These are phyloP conservation scores for Trachelipus rathkii DNA, from an alignment of 1,140 invertebrate genomes.

Conservation along the genomic window DNA sequence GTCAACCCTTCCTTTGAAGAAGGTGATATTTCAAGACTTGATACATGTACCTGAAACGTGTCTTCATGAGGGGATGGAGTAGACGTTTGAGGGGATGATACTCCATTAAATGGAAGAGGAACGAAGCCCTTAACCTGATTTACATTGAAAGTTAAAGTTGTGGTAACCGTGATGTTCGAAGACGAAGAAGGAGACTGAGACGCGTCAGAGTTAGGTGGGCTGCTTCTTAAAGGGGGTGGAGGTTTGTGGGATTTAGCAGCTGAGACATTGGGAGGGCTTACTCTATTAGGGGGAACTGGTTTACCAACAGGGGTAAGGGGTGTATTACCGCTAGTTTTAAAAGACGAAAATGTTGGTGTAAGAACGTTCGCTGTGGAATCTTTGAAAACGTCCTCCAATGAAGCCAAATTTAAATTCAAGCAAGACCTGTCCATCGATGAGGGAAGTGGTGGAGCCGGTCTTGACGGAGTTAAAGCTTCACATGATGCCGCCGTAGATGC, in stretches of 20 bases:
- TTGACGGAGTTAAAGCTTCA: slow-evolving; percentile 2
- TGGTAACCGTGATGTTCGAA: slow-evolving; percentile 72
- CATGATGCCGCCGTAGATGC: slow-evolving; percentile 26
- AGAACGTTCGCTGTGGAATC: slow-evolving; percentile 16
- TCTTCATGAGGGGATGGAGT: not conserved
- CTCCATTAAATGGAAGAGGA: slow-evolving; percentile 27
- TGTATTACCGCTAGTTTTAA: slow-evolving; percentile 24
- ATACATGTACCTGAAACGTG: slow-evolving; percentile 30
- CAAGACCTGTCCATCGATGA: slow-evolving; percentile 36
- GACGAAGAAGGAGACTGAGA: slow-evolving; percentile 53
- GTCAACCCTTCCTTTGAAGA: slow-evolving; percentile 34
- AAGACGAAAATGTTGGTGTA: slow-evolving; percentile 35
- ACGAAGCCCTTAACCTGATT: slow-evolving; percentile 57
- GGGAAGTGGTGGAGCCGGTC: slow-evolving; percentile 24
- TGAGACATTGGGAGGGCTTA: slow-evolving; percentile 49
- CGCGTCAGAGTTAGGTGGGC: slow-evolving; percentile 61
- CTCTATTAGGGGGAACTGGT: slow-evolving; percentile 45
- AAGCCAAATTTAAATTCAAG: slow-evolving; percentile 68
- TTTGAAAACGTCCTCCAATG: slow-evolving; percentile 55
- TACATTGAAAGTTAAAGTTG: slow-evolving; percentile 74
- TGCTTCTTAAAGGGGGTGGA: slow-evolving; percentile 30
- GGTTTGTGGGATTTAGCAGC: slow-evolving; percentile 48
- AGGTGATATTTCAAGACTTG: slow-evolving; percentile 37
- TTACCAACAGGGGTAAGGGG: slow-evolving; percentile 44
- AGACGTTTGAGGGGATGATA: not conserved